These are phyloP conservation scores for Pithys albifrons DNA, from an alignment of 2,113 vertebrate species.

Conservation along the genomic window DNA sequence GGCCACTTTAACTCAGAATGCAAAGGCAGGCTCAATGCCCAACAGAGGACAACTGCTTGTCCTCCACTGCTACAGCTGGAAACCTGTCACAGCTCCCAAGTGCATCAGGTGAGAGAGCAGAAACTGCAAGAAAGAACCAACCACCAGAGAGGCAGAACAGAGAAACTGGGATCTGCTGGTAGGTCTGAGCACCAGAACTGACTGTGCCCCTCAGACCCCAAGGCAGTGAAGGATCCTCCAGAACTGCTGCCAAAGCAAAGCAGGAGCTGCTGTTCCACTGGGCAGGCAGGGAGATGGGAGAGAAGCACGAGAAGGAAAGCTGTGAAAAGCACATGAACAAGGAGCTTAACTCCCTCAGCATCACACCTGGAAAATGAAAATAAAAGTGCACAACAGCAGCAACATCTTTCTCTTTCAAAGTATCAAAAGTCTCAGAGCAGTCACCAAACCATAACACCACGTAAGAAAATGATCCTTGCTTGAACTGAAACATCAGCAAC, in stretches of 20 bases:
- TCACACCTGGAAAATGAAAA: fast-evolving
- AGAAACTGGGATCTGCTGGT: neutral
- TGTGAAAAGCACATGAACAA: neutral
- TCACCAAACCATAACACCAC: fast-evolving
- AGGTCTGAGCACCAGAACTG: neutral
- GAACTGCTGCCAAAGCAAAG: neutral
- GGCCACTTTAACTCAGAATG: neutral
- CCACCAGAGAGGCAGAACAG: neutral
- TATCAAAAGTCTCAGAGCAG: neutral
- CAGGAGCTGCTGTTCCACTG: neutral
- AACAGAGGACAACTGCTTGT: fast-evolving
- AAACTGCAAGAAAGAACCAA: neutral
- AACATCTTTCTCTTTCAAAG: neutral
- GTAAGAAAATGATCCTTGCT: neutral
- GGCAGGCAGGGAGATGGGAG: neutral
- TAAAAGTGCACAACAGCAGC: neutral
- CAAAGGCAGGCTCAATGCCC: neutral
- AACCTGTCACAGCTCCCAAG: neutral
- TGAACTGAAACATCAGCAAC: neutral
- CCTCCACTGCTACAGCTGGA: neutral
- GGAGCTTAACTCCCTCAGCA: neutral
- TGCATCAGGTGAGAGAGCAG: fast-evolving
- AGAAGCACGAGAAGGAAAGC: neutral
- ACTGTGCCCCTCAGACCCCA: neutral
- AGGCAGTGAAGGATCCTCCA: neutral